Base-by-base conservation (phyloP, 2,797 vertebrate species). In the Setipinna tenuifilis region DNA sequence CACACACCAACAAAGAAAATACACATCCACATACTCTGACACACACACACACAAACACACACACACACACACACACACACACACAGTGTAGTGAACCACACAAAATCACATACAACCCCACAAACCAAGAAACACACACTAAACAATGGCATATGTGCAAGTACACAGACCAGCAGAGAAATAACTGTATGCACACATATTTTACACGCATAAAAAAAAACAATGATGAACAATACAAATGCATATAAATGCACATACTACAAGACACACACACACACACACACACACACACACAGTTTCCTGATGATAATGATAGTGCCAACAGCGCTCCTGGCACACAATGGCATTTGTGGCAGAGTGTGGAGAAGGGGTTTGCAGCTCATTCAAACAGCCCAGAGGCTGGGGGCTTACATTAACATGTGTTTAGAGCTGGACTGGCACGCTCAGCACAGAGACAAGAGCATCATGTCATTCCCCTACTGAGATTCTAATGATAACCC, bases 401-500 rank as follows among this genome's bases (percentile, higher is more conserved):
- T 54, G 50, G 7, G 50, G 50, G 50, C 14, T 54, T 54, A 54
- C 23, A 68, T 68, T 35, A 75, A 35, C 68, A 31, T 35, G 68
- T 41, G 68, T 75, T 35, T 75, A 41, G 17, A 17, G 16, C 28
- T 4, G 28, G 31, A 16, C 3, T 75, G 68, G 28, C 68, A 41
- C 6, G 14, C 68, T 16, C 5, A 7, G 68, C 28, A 41, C 28
- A 0, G 28, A 14, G 68, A 35, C 28, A 75, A 75, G 1, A 75
- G 68, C 31, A 5, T 19, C 68, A 75, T 35, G 65, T 35, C 65
- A 35, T 14, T 31, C 25, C 65, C 65, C 65, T 11, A 14, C 28
- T 31, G 65, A 75, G 28, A 75, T 71, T 17, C 28, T 75, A 75
- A 75, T 75, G 68, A 35, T 35, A 75, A 75, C 68, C 68, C 65